These are phyloP conservation scores for Varanus komodoensis DNA, from an alignment of 2,113 vertebrate species.

Conservation along the genomic window DNA sequence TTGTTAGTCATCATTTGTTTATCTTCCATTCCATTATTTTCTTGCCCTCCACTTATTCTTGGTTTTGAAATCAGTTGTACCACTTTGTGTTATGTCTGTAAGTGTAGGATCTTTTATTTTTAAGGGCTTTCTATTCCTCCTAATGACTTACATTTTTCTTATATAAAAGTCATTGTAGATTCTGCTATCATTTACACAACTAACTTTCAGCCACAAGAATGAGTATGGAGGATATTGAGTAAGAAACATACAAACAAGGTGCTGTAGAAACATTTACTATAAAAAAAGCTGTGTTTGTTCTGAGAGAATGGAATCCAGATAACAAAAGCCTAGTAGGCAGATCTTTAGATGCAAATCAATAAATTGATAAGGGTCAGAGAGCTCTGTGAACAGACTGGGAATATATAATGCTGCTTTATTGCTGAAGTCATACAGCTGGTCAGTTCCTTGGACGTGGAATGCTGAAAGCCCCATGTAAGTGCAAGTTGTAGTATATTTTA, in stretches of 20 bases:
- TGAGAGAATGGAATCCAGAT: not conserved
- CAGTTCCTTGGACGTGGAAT: not conserved
- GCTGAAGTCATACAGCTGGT: not conserved
- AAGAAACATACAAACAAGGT: not conserved
- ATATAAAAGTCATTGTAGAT: not conserved
- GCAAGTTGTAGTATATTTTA: not conserved
- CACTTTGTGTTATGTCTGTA: too few relatives aligned
- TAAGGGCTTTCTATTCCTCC: not conserved
- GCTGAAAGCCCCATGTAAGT: not conserved
- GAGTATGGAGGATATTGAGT: not conserved
- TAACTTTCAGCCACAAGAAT: not conserved
- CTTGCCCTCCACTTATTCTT: not conserved
- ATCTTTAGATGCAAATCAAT: not conserved
- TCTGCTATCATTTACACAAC: not conserved
- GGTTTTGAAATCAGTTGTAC: not conserved
- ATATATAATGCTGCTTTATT: not conserved
- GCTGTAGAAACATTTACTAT: not conserved
- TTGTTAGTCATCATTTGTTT: slow-evolving; percentile 13
- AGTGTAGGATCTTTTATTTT: not conserved
- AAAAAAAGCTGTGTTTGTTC: not conserved
- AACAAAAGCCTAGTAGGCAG: not conserved
- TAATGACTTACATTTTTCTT: not conserved
- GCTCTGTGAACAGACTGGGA: not conserved
- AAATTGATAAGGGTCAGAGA: not conserved
- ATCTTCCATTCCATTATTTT: not conserved